A percentile compares a stretch with the other conserved stretches of the same genome.
Evolutionary conservation across 1,140 invertebrate species (phyloP).

Genomic region (Samia ricini): DNA sequence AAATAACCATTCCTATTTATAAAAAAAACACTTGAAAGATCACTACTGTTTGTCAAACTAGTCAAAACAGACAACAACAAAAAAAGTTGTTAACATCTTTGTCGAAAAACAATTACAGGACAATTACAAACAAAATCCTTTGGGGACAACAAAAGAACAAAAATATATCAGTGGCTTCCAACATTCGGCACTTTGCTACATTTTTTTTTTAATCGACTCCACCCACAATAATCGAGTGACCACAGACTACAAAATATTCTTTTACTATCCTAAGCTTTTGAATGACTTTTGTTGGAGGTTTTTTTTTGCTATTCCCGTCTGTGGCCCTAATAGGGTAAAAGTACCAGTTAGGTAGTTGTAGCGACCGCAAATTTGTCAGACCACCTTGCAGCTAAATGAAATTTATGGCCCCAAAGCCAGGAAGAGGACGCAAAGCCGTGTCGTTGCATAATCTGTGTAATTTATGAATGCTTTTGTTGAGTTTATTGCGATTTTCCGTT

Average conservation of each 20-base stretch:
- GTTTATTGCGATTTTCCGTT: slow-evolving; percentile 44
- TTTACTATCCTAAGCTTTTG: neutral
- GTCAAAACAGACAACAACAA: slow-evolving; percentile 44
- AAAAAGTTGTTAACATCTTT: slow-evolving; percentile 29
- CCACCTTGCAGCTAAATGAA: slow-evolving; percentile 69
- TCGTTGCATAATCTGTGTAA: slow-evolving; percentile 69
- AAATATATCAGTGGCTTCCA: slow-evolving; percentile 8
- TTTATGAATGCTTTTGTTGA: slow-evolving; percentile 64
- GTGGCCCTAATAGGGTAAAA: slow-evolving; percentile 46
- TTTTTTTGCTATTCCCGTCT: neutral
- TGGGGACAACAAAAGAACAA: slow-evolving; percentile 30
- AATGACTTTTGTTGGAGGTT: slow-evolving; percentile 12
- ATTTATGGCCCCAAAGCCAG: slow-evolving; percentile 66
- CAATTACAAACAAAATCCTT: slow-evolving; percentile 1
- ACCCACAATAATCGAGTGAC: slow-evolving; percentile 16
- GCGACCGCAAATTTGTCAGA: slow-evolving; percentile 73
- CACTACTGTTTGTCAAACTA: slow-evolving; percentile 36
- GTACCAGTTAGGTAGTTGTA: slow-evolving; percentile 52
- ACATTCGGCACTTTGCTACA: neutral
- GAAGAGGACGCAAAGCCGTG: slow-evolving; percentile 62
- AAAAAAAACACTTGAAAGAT: slow-evolving; percentile 8
- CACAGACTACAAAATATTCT: slow-evolving; percentile 30
- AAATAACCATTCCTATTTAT: neutral
- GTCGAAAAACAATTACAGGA: slow-evolving; percentile 44
- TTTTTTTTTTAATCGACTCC: slow-evolving; percentile 13